Base-by-base conservation (phyloP, 2,888 invertebrate genomes). In the Morinoia aosen region DNA sequence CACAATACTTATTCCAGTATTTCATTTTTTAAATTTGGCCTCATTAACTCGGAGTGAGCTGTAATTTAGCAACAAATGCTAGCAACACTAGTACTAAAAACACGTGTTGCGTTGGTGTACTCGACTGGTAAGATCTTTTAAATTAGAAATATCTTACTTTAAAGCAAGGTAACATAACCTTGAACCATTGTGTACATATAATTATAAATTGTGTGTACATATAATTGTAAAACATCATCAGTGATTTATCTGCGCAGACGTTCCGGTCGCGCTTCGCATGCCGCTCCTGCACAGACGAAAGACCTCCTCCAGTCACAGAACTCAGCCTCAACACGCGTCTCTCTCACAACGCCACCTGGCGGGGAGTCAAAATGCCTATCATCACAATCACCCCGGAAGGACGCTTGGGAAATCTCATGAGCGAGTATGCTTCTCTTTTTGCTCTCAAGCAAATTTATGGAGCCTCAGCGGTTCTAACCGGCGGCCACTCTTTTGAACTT, bases 351-450 rank as follows among this genome's bases (percentile, higher is more conserved):
- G 25, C 5, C 19, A 40, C 48, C 10, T 91, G 91, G 91, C 91
- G 25, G 11, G 48, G 91, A 33, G 39, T 48, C 91, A 14, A 56
- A 25, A 33, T 91, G 91, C 91, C 91, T 8, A 19, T 96, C 57
- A 19, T 96, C 91, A 95, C 93, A 33, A 88, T 95, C 61, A 88
- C 64, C 88, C 56, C 58, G 3, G 58, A 95, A 61, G 96, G 96
- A 33, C 91, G 96, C n/a, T 94, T 96, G 5, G 96, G 96, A 57
- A 96, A 96, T 88, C 76, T 96, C 58, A 96, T 96, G 96, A 96
- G 96, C 56, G 96, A 95, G 40, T 96, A 96, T 95, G 96, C 96
- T 61, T 95, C 96, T 0, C 94, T 96, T 39, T 95, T 58, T 58
- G 96, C 96, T 33, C 48, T 96, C 19, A 94, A 91, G 2, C 61